These are phyloP conservation scores for Premnoplex brunnescens DNA, from an alignment of 2,797 vertebrate genomes.

Conservation along the genomic window DNA sequence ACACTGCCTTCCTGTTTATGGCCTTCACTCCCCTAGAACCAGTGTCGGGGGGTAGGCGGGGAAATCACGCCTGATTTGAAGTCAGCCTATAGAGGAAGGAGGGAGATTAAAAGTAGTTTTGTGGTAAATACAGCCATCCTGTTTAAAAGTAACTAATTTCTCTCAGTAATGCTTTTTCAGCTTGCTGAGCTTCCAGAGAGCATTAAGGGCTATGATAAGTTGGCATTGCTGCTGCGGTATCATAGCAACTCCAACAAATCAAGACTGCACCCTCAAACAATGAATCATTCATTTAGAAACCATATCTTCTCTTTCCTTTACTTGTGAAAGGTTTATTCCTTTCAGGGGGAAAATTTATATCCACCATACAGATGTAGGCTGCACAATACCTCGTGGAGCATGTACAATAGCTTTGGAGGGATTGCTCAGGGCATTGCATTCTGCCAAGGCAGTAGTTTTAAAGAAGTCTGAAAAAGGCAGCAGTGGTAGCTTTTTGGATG, in stretches of 20 bases:
- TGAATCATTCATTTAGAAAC: slow-evolving; percentile 53
- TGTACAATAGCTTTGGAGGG: neutral
- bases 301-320: slow-evolving; percentile 5
- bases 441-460: neutral
- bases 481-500: neutral
- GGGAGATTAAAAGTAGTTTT: neutral
- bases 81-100: neutral
- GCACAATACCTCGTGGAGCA: neutral
- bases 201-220: neutral
- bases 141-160: slow-evolving; percentile 23
- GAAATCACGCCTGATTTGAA: neutral
- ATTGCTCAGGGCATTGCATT: slow-evolving; percentile 12
- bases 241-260: slow-evolving; percentile 20
- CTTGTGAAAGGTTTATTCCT: slow-evolving; percentile 31
- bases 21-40: neutral
- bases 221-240: slow-evolving; percentile 32
- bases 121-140: neutral
- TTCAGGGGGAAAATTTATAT: slow-evolving; percentile 40
- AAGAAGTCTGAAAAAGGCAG: neutral
- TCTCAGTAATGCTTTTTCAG: neutral
- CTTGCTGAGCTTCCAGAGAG: slow-evolving; percentile 12
- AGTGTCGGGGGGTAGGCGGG: accelerated
- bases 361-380: neutral
- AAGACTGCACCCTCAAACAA: slow-evolving; percentile 33
- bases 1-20: slow-evolving; percentile 53